phyloP scores from a whole-genome alignment of 2,113 vertebrate genomes.

The Microcebus jonahi region DNA sequence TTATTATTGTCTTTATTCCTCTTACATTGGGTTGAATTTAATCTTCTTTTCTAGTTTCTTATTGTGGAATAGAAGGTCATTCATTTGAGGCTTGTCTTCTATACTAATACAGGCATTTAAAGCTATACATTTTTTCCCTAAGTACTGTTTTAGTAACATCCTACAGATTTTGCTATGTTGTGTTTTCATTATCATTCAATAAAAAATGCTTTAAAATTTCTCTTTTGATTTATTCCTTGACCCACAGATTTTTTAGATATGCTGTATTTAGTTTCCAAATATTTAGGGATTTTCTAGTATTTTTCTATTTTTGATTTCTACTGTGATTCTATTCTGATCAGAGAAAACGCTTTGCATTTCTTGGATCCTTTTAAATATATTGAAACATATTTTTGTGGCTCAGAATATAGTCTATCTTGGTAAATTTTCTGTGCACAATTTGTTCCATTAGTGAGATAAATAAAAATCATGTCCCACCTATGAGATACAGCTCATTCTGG shows the following conservation, averaged over 20 bases:
- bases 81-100: not conserved
- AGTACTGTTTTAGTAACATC: not conserved
- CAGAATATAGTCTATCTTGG: not conserved
- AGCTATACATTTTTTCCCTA: not conserved
- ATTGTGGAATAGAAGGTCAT: not conserved
- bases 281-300: not conserved
- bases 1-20: not conserved
- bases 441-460: not conserved
- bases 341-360: not conserved
- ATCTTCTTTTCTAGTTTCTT: not conserved
- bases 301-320: not conserved
- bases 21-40: not conserved
- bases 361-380: not conserved
- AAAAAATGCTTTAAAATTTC: not conserved
- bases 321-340: not conserved
- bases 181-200: not conserved
- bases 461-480: not conserved
- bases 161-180: not conserved
- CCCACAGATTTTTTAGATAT: not conserved
- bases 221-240: not conserved
- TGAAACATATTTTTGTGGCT: not conserved
- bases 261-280: not conserved
- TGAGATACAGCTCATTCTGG: not conserved
- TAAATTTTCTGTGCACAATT: not conserved
- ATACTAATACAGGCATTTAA: not conserved